Percentiles rank a stretch among this genome's conserved stretches.
phyloP scores from a whole-genome alignment of 2,888 invertebrate species.

The Lasioglossum zephyrum region DNA sequence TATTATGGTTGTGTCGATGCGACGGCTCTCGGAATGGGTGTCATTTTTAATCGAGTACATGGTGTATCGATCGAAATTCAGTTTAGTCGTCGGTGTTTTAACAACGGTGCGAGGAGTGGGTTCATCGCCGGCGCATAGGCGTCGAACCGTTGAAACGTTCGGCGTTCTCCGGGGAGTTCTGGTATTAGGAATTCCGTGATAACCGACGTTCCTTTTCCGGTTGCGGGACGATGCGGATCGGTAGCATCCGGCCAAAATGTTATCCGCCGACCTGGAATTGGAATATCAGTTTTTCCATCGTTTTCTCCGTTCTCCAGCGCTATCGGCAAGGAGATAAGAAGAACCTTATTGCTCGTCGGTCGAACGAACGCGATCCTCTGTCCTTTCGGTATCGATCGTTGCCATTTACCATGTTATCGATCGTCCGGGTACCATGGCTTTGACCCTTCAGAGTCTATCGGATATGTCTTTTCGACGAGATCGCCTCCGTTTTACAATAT shows the following conservation, averaged over 20 bases:
- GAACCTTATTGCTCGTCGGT: slow-evolving; percentile 2
- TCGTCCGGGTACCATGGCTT: neutral
- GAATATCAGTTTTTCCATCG: slow-evolving; percentile 36
- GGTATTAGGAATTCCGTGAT: slow-evolving; percentile 20
- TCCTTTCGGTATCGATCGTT: neutral
- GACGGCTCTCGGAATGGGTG: neutral
- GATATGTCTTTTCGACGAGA: neutral
- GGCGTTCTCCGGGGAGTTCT: no score
- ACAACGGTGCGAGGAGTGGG: neutral
- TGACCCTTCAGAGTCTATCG: neutral
- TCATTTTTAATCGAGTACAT: slow-evolving; percentile 16
- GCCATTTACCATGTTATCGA: neutral
- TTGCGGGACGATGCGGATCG: slow-evolving; percentile 11
- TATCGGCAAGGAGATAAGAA: slow-evolving; percentile 23
- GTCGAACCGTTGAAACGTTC: no score
- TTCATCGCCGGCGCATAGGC: neutral
- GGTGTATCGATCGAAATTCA: slow-evolving; percentile 12
- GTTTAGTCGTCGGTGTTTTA: neutral
- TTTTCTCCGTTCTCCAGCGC: neutral
- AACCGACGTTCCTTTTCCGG: slow-evolving; percentile 32
- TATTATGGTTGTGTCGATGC: neutral
- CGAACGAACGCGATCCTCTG: neutral
- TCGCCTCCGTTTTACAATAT: neutral
- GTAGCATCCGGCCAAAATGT: neutral
- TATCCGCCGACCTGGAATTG: neutral